Evolutionary conservation across 1,140 invertebrate species (phyloP), one percentile per base, ranked within the genome.

Genomic region (Leptopilina boulardi): DNA sequence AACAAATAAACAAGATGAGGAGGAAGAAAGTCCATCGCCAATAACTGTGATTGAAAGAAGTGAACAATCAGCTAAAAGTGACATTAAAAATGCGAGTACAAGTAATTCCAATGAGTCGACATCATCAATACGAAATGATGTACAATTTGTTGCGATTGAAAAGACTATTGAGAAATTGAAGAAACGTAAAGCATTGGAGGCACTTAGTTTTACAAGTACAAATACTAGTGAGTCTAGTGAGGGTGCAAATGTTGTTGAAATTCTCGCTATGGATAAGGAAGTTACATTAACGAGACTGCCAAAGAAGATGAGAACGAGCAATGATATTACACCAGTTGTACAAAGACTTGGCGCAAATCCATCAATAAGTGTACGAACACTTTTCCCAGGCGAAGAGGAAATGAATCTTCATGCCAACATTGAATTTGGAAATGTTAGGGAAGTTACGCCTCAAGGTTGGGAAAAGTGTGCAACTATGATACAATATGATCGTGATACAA

Each of bases 401-500:
- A 93, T 96, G 92, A 94, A 94, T 76, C 89, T 96, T 18, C 94
- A 95, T 23, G 95, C 94, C 15, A 94, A 93, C 77, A 92, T 95
- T 44, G 94, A 95, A 51, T 96, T 95, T 74, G 92, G 92, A 26
- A 94, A 94, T 75, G 92, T 94, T 0, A 92, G 94, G 77, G 93
- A 93, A 0, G 91, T 93, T 0, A 95, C 95, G 1, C 94, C 94
- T 0, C 94, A 96, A 83, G 95, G 95, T 11, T 97, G 95, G 95
- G 95, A 96, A 77, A 95, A 95, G 71, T 96, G 95, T 78, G 93
- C 93, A 51, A 93, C 94, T 0, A 93, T 94, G 81, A 94, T 97
- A 66, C 95, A 96, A 83, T 96, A 96, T 75, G 96, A 96, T 82
- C 91, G 93, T n/a, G 95, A 96, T 42, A 96, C 95, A 3, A 95